Evolutionary conservation across 1,140 invertebrate genomes (phyloP), one percentile per base, ranked within the genome.

Genomic region (Pogonomyrmex californicus): DNA sequence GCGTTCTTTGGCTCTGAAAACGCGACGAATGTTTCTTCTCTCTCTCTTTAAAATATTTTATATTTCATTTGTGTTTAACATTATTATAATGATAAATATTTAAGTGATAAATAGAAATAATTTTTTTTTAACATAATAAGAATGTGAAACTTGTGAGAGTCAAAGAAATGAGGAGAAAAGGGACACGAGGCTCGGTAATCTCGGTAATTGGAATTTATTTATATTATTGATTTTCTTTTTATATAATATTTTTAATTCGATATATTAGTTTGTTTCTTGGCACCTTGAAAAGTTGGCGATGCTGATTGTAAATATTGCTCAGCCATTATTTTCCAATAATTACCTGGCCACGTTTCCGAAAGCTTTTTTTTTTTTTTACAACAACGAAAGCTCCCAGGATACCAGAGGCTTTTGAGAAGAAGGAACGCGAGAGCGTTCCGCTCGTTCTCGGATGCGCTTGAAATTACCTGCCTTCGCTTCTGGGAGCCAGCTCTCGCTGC

Each of bases 391-490:
- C 65, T 88, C 62, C 73, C 78, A 79, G 76, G 54, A 73, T 68
- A 73, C 44, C 70, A 68, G 44, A 70, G 60, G 75, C 82, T 65
- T 85, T 88, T 87, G 65, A 58, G 75, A 90, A 89, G 81, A 82
- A 81, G 63, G 51, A 65, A 75, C 77, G 56, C 77, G 56, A 44
- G 88, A 49, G 87, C 41, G 33, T 77, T 71, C 77, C 63, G 58
- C 87, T 89, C 85, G 86, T 91, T 89, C 68, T 89, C 68, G 87
- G 85, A 86, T 91, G 82, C 85, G 91, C 89, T 92, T 91, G 60
- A 87, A 91, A 93, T 91, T 87, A 90, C 88, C 87, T 86, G 86
- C 82, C 85, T 91, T 86, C 66, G 89, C 90, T 93, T 91, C 68
- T 89, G 90, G 86, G 86, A 88, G 82, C 79, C 86, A 87, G 88